Conservation (phyloP, 2,888 invertebrate genomes). For the Antheraea assamensis region DNA sequence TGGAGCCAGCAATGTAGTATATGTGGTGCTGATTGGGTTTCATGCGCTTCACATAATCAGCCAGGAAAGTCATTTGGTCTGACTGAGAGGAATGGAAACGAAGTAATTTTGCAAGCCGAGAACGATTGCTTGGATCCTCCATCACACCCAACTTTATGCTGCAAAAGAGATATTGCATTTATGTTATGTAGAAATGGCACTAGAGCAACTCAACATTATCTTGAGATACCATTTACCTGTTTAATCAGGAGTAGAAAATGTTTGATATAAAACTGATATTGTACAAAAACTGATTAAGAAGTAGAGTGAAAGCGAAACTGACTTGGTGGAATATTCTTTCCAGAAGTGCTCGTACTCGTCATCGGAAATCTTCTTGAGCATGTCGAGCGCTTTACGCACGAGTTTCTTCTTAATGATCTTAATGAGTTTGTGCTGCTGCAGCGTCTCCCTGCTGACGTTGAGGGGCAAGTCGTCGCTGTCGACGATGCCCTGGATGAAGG, state of each 20-base stretch:
- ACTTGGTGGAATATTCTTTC: slow-evolving; percentile 99
- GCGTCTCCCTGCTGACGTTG: slow-evolving; percentile 98
- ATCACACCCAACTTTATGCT: slow-evolving; percentile 97
- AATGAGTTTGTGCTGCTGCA: slow-evolving; percentile 99
- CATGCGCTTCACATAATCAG: slow-evolving; percentile 97
- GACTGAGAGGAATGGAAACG: slow-evolving; percentile 92
- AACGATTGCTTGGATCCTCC: slow-evolving; percentile 98
- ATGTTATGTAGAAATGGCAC: background rate
- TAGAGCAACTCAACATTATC: background rate
- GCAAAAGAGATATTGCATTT: slow-evolving; percentile 23
- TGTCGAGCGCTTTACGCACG: slow-evolving; percentile 97
- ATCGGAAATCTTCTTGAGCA: slow-evolving; percentile 97
- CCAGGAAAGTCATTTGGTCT: slow-evolving; percentile 86
- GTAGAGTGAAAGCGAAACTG: slow-evolving; percentile 49
- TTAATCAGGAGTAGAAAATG: background rate
- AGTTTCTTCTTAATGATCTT: slow-evolving; percentile 99
- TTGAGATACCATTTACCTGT: too few species aligned
- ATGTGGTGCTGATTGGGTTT: slow-evolving; percentile 96
- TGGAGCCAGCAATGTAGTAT: slow-evolving; percentile 97
- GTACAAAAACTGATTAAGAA: too few species aligned
- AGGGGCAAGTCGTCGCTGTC: slow-evolving; percentile 99
- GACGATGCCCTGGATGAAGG: slow-evolving; percentile 97
- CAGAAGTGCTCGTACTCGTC: slow-evolving; percentile 97
- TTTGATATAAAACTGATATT: too few species aligned
- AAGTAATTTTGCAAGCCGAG: slow-evolving; percentile 96